A percentile compares a stretch with the other conserved stretches of the same genome.
phyloP scores from a whole-genome alignment of 2,797 vertebrate genomes.

The Ceyx erithaca region DNA sequence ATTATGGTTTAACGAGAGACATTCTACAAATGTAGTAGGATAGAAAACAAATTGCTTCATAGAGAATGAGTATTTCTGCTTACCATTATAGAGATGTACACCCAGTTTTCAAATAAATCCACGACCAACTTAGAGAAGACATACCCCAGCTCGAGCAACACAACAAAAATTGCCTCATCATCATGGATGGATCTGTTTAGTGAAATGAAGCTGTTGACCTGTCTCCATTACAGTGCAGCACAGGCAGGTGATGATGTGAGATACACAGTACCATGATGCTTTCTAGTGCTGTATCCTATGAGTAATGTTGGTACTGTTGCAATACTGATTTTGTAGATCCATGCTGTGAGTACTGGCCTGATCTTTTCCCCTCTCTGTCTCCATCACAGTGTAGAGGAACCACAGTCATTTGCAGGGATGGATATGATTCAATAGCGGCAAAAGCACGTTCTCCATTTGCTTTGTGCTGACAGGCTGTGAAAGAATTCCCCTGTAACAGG shows the following conservation, averaged over 20 bases:
- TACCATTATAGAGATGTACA: not conserved
- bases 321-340: not conserved
- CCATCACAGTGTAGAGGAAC: not conserved
- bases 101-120: not conserved
- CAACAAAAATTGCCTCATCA: not conserved
- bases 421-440: not conserved
- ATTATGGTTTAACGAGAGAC: not conserved
- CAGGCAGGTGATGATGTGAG: not conserved
- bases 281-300: not conserved
- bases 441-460: not conserved
- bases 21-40: not conserved
- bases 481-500: not conserved
- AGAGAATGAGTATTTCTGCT: not conserved
- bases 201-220: not conserved
- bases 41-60: not conserved
- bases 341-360: not conserved
- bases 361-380: not conserved
- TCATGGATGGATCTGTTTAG: not conserved
- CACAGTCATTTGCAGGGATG: slow-evolving; percentile 3
- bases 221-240: not conserved
- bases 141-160: not conserved
- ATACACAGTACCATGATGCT: not conserved
- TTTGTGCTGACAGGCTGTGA: not conserved
- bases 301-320: not conserved
- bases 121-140: not conserved